A percentile compares a stretch with the other conserved stretches of the same genome.
Evolutionary conservation across 1,140 invertebrate genomes (phyloP).

Genomic region (Ips typographus): DNA sequence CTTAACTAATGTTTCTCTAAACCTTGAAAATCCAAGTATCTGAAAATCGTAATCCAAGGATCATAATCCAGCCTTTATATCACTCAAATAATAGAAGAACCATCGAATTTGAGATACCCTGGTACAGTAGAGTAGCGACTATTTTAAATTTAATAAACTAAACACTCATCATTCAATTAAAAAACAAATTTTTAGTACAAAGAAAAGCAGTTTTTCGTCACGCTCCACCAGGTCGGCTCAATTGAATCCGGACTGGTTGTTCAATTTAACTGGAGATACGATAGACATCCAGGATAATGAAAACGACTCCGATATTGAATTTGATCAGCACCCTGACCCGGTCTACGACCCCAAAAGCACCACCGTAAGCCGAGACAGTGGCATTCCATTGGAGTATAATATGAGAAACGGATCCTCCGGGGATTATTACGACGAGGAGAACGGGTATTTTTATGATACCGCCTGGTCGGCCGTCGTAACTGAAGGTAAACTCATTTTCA

Average conservation of each 20-base stretch:
- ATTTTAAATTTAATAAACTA: too few relatives aligned
- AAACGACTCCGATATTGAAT: constrained; percentile 16
- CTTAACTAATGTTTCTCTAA: too few relatives aligned
- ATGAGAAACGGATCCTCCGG: constrained; percentile 28
- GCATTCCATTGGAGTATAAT: constrained; percentile 23
- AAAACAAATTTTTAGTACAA: constrained; percentile 22
- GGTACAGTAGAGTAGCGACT: too few relatives aligned
- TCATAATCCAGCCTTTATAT: too few relatives aligned
- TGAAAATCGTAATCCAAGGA: too few relatives aligned
- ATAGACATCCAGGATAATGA: constrained; percentile 32
- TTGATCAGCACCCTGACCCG: constrained; percentile 8
- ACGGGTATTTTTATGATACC: constrained; percentile 55
- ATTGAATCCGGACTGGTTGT: constrained; percentile 36
- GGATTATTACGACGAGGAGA: constrained; percentile 45
- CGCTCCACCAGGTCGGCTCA: constrained; percentile 11
- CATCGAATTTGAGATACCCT: too few relatives aligned
- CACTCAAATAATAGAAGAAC: too few relatives aligned
- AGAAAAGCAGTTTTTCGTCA: constrained; percentile 11
- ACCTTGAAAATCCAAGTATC: too few relatives aligned
- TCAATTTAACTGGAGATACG: constrained; percentile 57
- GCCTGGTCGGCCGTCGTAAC: constrained; percentile 48
- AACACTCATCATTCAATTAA: background rate
- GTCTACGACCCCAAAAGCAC: background rate
- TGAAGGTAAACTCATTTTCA: constrained; percentile 24
- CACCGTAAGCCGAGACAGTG: background rate